Percentiles rank a stretch among this genome's conserved stretches.
These are phyloP conservation scores for Actenoides lindsayi DNA, from an alignment of 2,113 vertebrate genomes.

Conservation along the genomic window DNA sequence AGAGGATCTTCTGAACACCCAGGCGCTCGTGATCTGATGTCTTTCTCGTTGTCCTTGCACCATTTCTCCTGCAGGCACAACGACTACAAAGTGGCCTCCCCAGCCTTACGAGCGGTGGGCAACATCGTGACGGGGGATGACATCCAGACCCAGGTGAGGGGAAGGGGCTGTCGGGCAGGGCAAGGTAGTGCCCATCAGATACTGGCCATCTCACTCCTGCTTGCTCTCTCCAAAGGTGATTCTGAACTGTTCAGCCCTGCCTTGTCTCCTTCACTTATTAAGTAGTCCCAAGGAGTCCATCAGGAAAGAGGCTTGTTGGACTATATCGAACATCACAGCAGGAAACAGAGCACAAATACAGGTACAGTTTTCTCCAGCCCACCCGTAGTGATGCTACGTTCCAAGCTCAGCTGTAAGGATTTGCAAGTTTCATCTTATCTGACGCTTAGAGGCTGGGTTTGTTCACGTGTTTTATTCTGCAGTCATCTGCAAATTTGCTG, in stretches of 20 bases:
- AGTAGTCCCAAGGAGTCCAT: slow-evolving; percentile 98
- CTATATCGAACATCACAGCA: slow-evolving; percentile 98
- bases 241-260: slow-evolving; percentile 96
- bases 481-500: neutral
- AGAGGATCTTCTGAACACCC: neutral
- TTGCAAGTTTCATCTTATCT: neutral
- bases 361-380: slow-evolving; percentile 68
- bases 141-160: slow-evolving; percentile 94
- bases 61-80: slow-evolving; percentile 84
- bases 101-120: slow-evolving; percentile 94
- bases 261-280: slow-evolving; percentile 95
- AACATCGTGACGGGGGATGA: slow-evolving; percentile 98
- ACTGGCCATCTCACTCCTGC: neutral
- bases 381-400: neutral
- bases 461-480: neutral
- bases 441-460: neutral
- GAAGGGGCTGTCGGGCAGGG: too few relatives aligned
- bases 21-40: neutral
- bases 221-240: slow-evolving; percentile 84
- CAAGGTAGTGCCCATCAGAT: rapidly evolving
- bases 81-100: slow-evolving; percentile 97
- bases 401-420: neutral
- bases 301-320: slow-evolving; percentile 98
- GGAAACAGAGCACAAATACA: slow-evolving; percentile 97
- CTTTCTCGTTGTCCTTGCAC: neutral